phyloP scores from a whole-genome alignment of 2,797 vertebrate species.

The Onychomys leucogaster region DNA sequence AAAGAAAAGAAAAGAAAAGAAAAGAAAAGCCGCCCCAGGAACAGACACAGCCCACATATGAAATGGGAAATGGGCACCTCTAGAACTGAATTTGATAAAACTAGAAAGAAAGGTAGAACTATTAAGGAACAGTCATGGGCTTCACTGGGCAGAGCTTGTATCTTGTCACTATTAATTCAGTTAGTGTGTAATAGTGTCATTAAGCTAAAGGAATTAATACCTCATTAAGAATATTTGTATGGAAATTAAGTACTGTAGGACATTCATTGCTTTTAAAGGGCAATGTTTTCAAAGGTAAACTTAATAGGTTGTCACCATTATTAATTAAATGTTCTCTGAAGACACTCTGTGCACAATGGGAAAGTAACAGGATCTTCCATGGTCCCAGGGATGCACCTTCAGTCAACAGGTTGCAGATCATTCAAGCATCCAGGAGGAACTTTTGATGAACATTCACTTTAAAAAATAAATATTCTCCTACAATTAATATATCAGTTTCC shows the following conservation, averaged over 20 bases:
- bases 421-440: background rate
- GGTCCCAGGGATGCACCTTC: background rate
- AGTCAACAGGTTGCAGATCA: background rate
- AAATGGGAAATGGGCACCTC: background rate
- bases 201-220: slow-evolving; percentile 43
- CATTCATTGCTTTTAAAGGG: slow-evolving; percentile 42
- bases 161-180: background rate
- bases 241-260: slow-evolving; percentile 33
- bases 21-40: too few relatives aligned
- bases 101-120: background rate
- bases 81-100: background rate
- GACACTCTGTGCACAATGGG: background rate
- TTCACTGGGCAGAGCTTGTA: background rate
- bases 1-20: too few relatives aligned
- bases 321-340: slow-evolving; percentile 56
- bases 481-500: background rate
- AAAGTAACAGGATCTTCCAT: background rate
- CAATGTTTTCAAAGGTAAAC: slow-evolving; percentile 10
- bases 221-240: slow-evolving; percentile 50
- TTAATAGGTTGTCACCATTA: slow-evolving; percentile 17
- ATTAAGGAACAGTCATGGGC: background rate
- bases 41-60: background rate
- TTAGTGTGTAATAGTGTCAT: background rate
- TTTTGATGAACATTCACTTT: background rate
- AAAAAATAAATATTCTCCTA: slow-evolving; percentile 14